Evolutionary conservation across 2,113 vertebrate species (phyloP), one percentile per base, ranked within the genome.

Genomic region (Zingel zingel): DNA sequence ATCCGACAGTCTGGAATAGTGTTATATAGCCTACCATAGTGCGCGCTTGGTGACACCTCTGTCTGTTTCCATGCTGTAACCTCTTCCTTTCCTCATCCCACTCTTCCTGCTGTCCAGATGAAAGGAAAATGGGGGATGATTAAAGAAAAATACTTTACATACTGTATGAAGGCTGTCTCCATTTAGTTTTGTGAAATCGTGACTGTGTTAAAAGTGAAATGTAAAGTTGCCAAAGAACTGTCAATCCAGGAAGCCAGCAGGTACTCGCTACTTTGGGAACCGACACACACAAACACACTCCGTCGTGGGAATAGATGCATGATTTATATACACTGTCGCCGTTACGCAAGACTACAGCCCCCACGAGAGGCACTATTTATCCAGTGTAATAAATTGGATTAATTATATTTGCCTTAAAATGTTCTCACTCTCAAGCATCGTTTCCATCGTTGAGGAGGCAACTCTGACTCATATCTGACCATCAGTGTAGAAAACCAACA

Each of bases 361-460:
- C 85, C 83, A 82, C 4, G 43, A 79, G 85, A 81, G 63, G 6
- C 27, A 66, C 68, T 79, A 77, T 88, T 90, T 86, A 89, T 77
- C 77, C 71, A 79, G 19, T 69, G 74, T 69, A 87, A 89, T 84
- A 89, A 91, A 91, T 80, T 75, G 67, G 80, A 92, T 85, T 83
- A 83, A 92, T 92, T 87, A 89, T 71, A 74, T 91, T 89, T 87
- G 84, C 77, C 62, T 81, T 75, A 63, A 74, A 91, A 91, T 89
- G 83, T 89, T 77, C 68, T 86, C 81, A 87, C 85, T 84, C 85
- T 82, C 71, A 79, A 78, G 74, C 74, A 80, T 82, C 48, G 63
- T 88, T 87, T 87, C 72, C 79, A 85, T 54, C 63, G 68, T 50
- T 66, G 74, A 86, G 74, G 72, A 79, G 86, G 88, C 77, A 88